phyloP scores from a whole-genome alignment of 2,797 vertebrate species.

The Pangasius sanitwongsei region DNA sequence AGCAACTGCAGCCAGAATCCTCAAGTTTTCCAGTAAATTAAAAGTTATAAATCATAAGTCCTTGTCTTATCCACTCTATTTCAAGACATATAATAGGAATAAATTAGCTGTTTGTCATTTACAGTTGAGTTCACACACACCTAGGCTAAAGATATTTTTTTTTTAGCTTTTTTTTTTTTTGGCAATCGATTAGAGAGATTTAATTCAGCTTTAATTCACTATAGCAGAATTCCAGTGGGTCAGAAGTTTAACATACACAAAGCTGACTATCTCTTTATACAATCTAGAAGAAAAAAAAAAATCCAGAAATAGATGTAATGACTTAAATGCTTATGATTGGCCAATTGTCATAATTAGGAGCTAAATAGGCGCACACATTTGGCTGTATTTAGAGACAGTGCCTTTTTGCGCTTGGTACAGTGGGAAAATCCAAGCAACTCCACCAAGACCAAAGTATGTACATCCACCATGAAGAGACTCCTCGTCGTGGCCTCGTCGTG shows the following conservation, averaged over 20 bases:
- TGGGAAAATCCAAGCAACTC: background rate
- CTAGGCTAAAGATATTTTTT: background rate
- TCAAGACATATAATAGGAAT: background rate
- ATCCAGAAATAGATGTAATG: background rate
- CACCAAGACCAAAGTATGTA: background rate
- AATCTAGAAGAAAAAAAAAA: background rate
- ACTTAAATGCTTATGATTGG: background rate
- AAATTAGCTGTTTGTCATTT: background rate
- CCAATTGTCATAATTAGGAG: background rate
- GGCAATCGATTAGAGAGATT: background rate
- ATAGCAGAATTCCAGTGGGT: background rate
- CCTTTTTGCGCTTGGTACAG: background rate
- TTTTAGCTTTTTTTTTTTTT: background rate
- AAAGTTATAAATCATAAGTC: background rate
- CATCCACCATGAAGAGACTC: background rate
- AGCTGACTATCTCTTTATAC: background rate
- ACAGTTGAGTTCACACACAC: background rate
- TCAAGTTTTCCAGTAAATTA: background rate
- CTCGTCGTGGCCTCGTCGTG: background rate
- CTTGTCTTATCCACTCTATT: background rate
- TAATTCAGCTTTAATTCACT: background rate
- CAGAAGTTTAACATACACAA: background rate
- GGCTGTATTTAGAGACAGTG: background rate
- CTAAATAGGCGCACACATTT: background rate
- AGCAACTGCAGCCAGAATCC: background rate